phyloP scores from a whole-genome alignment of 1,140 invertebrate species.

The Harlomillsia oculata region DNA sequence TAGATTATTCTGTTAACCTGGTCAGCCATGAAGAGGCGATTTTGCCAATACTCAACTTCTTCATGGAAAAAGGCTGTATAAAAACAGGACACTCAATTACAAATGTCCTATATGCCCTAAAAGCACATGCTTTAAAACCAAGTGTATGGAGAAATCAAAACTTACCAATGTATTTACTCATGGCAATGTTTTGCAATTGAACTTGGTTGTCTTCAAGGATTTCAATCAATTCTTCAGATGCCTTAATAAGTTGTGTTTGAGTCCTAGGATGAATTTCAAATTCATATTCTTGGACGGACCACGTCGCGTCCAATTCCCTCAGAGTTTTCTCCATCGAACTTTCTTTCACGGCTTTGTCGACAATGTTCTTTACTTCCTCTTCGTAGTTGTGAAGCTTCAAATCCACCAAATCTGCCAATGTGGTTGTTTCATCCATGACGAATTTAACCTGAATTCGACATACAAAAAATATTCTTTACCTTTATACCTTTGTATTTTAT shows the following conservation, averaged over 20 bases:
- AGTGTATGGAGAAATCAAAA: too few species aligned
- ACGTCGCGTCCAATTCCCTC: conserved; percentile 76
- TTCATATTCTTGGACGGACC: conserved; percentile 55
- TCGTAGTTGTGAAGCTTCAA: conserved; percentile 56
- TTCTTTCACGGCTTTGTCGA: conserved; percentile 94
- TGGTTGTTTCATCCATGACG: conserved; percentile 83
- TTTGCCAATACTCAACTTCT: conserved; percentile 89
- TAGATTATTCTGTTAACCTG: too few species aligned
- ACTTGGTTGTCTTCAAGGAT: conserved; percentile 96
- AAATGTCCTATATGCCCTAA: too few species aligned
- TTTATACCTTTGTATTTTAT: too few species aligned
- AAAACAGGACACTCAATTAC: too few species aligned
- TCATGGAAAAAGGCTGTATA: conserved; percentile 86
- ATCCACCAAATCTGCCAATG: conserved; percentile 76
- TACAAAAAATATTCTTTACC: too few species aligned
- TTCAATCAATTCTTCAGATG: conserved; percentile 90
- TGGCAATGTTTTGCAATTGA: conserved; percentile 31
- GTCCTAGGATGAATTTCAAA: conserved; percentile 72
- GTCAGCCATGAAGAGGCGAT: conserved; percentile 83
- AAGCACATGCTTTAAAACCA: too few species aligned
- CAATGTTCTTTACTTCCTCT: conserved; percentile 84
- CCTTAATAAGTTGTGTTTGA: conserved; percentile 66
- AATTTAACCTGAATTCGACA: conserved; percentile 68
- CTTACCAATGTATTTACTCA: conserved; percentile 91
- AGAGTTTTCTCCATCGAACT: conserved; percentile 95